Percentiles rank a stretch among this genome's conserved stretches.
These are phyloP conservation scores for Poecilia velifera DNA, from an alignment of 2,797 vertebrate species.

Conservation along the genomic window DNA sequence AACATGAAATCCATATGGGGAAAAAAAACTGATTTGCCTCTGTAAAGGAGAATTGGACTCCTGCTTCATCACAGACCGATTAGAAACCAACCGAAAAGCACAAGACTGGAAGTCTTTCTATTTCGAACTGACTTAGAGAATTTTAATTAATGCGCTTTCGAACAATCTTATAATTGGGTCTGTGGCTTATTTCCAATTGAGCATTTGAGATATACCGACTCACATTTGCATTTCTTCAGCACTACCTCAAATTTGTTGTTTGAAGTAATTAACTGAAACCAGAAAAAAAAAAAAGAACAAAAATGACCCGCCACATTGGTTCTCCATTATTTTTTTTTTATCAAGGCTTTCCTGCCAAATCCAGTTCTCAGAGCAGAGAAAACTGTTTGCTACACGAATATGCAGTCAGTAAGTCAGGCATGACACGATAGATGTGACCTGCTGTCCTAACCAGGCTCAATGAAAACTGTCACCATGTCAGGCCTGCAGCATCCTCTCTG, in stretches of 20 bases:
- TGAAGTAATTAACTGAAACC: not conserved
- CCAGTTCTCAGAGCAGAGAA: not conserved
- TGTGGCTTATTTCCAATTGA: not conserved
- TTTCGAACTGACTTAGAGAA: not conserved
- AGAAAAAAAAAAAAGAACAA: not conserved
- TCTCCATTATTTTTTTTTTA: not conserved
- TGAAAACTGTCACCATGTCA: slow-evolving; percentile 10
- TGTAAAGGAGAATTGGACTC: not conserved
- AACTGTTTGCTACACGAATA: slow-evolving; percentile 2
- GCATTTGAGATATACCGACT: not conserved
- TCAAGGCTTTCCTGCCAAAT: not conserved
- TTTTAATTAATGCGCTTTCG: not conserved
- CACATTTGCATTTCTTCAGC: not conserved
- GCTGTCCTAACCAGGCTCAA: slow-evolving; percentile 9
- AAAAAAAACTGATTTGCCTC: not conserved
- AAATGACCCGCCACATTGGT: not conserved
- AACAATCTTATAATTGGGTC: not conserved
- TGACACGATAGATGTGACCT: slow-evolving; percentile 11
- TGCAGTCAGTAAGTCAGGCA: slow-evolving; percentile 1
- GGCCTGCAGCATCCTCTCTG: not conserved
- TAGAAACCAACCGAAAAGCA: too few relatives aligned
- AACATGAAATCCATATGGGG: not conserved
- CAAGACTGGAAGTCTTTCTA: not conserved
- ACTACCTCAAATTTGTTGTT: not conserved
- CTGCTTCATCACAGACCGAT: not conserved